These are phyloP conservation scores for Cerastis leucographa DNA, from an alignment of 2,888 invertebrate species.

Conservation along the genomic window DNA sequence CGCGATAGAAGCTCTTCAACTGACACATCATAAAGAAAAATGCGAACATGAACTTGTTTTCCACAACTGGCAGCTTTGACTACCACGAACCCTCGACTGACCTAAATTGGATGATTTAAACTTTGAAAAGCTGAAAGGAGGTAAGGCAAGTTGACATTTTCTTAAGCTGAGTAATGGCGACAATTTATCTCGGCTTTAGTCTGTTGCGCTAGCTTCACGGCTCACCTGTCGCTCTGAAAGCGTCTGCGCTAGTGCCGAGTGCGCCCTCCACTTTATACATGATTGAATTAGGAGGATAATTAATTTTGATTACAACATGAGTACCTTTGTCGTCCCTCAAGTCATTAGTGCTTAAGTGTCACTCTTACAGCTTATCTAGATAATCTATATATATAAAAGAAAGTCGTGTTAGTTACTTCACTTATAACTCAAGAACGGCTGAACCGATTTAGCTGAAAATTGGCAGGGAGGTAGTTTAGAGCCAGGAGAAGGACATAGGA, in stretches of 20 bases:
- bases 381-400: too few relatives aligned
- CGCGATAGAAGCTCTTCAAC: not conserved
- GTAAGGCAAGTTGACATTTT: constrained; percentile 64
- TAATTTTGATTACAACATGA: constrained; percentile 64
- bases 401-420: too few relatives aligned
- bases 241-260: constrained; percentile 44
- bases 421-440: too few relatives aligned
- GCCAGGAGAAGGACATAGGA: too few relatives aligned
- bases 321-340: constrained; percentile 42
- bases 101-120: constrained; percentile 60
- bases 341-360: constrained; percentile 30
- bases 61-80: constrained; percentile 32
- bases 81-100: constrained; percentile 51
- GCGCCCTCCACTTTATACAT: constrained; percentile 47
- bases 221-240: constrained; percentile 67
- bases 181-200: constrained; percentile 63
- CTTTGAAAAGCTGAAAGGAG: constrained; percentile 61
- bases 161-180: constrained; percentile 64
- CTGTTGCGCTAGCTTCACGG: constrained; percentile 51
- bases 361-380: not conserved
- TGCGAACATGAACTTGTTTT: constrained; percentile 27
- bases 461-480: too few relatives aligned
- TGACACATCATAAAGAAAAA: constrained; percentile 9
- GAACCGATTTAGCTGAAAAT: too few relatives aligned
- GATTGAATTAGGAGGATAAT: constrained; percentile 70